A percentile compares a stretch with the other conserved stretches of the same genome.
Conservation (phyloP, 2,113 vertebrate genomes). For the Osmerus mordax region DNA sequence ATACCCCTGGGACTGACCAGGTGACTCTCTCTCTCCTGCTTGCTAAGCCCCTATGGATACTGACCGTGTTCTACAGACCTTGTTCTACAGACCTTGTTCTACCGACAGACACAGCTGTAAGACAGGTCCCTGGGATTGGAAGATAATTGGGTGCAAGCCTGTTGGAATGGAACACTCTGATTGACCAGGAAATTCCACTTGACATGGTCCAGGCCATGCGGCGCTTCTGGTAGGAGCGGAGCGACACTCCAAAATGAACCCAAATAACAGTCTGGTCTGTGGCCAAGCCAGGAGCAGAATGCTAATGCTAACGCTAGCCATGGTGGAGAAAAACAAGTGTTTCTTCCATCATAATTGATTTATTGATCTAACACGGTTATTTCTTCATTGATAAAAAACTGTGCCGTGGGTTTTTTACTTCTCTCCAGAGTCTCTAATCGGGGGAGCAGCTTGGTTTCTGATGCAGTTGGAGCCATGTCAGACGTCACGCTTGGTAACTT, state of each 20-base stretch:
- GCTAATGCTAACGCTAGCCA: too few relatives aligned
- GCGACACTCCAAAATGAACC: slow-evolving; percentile 48
- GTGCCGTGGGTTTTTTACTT: background rate
- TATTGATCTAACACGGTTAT: too few relatives aligned
- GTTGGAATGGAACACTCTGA: slow-evolving; percentile 63
- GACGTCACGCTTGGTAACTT: slow-evolving; percentile 46
- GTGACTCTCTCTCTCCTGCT: background rate
- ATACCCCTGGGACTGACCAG: too few relatives aligned
- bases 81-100: too few relatives aligned
- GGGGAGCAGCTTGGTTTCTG: slow-evolving; percentile 26
- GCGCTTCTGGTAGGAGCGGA: slow-evolving; percentile 30
- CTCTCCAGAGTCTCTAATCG: slow-evolving; percentile 11
- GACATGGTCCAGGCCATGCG: slow-evolving; percentile 49
- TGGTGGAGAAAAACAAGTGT: too few relatives aligned
- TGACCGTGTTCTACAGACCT: background rate
- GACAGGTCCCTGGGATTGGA: slow-evolving; percentile 54
- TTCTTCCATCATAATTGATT: too few relatives aligned
- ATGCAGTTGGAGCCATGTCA: slow-evolving; percentile 30
- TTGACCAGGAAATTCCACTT: slow-evolving; percentile 64
- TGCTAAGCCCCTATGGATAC: background rate
- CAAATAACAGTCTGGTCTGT: slow-evolving; percentile 19
- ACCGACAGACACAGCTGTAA: slow-evolving; percentile 52
- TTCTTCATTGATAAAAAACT: too few relatives aligned
- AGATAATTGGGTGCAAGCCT: slow-evolving; percentile 65
- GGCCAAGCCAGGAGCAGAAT: too few relatives aligned